Conservation (phyloP, 1,140 invertebrate genomes). For the Parapsyche elsis region DNA sequence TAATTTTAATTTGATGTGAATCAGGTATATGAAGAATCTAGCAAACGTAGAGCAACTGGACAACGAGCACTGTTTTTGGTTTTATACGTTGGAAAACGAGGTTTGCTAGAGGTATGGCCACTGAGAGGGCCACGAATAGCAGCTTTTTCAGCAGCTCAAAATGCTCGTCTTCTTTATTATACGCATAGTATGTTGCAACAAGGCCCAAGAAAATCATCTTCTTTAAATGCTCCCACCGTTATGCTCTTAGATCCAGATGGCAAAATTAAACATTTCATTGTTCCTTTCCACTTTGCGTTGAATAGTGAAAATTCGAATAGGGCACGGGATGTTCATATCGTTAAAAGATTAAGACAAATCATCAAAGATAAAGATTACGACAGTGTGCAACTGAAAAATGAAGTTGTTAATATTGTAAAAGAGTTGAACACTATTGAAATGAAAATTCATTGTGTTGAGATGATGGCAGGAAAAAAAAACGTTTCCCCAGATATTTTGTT, state of each 20-base stretch:
- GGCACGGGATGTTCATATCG: slow-evolving; percentile 86
- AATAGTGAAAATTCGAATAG: slow-evolving; percentile 87
- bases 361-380: slow-evolving; percentile 66
- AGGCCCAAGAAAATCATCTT: slow-evolving; percentile 68
- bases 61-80: slow-evolving; percentile 80
- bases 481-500: slow-evolving; percentile 69
- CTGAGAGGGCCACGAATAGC: slow-evolving; percentile 89
- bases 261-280: slow-evolving; percentile 80
- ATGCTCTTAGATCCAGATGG: slow-evolving; percentile 87
- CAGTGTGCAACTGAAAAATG: slow-evolving; percentile 66
- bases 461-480: slow-evolving; percentile 74
- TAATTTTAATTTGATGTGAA: neutral
- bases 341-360: slow-evolving; percentile 80
- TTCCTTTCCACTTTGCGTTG: slow-evolving; percentile 92
- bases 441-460: slow-evolving; percentile 77
- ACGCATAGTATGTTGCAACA: slow-evolving; percentile 61
- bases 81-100: slow-evolving; percentile 87
- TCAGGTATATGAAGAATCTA: slow-evolving; percentile 60
- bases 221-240: slow-evolving; percentile 69
- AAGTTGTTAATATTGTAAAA: slow-evolving; percentile 67
- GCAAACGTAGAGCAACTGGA: slow-evolving; percentile 59
- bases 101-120: slow-evolving; percentile 87
- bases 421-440: slow-evolving; percentile 82
- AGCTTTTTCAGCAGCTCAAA: slow-evolving; percentile 88
- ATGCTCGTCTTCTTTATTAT: slow-evolving; percentile 78